A percentile compares a stretch with the other conserved stretches of the same genome.
Conservation (phyloP, 2,888 invertebrate genomes). For the Amiota minor region DNA sequence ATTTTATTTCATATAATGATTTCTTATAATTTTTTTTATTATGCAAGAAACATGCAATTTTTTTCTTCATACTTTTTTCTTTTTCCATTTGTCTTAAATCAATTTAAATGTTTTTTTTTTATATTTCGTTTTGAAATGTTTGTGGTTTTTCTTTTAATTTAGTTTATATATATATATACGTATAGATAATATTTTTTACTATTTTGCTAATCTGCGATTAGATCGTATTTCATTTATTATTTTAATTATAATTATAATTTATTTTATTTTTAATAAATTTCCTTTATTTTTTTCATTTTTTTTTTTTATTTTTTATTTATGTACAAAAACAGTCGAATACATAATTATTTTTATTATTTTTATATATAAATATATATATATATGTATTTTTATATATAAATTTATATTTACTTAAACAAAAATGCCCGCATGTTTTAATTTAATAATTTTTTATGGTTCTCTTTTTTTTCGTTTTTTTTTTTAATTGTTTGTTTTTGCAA, state of each 20-base stretch:
- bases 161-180: not conserved
- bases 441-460: slow-evolving; percentile 32
- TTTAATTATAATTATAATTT: slow-evolving; percentile 27
- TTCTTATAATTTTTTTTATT: not conserved
- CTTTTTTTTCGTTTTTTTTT: slow-evolving; percentile 30
- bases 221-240: slow-evolving; percentile 24
- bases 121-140: slow-evolving; percentile 12
- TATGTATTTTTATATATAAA: slow-evolving; percentile 8
- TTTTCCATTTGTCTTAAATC: not conserved
- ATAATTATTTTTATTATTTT: slow-evolving; percentile 41
- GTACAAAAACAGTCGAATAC: slow-evolving; percentile 33
- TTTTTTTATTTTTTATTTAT: slow-evolving; percentile 41
- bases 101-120: not conserved
- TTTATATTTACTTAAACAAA: slow-evolving; percentile 14
- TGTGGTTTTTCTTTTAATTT: slow-evolving; percentile 20
- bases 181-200: slow-evolving; percentile 28
- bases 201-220: slow-evolving; percentile 30
- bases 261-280: too few relatives aligned
- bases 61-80: not conserved
- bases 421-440: slow-evolving; percentile 25
- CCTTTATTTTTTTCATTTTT: too few relatives aligned
- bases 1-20: not conserved
- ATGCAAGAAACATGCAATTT: slow-evolving; percentile 14
- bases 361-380: slow-evolving; percentile 12
- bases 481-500: slow-evolving; percentile 14